These are phyloP conservation scores for Heterotis niloticus DNA, from an alignment of 2,113 vertebrate genomes.

Conservation along the genomic window DNA sequence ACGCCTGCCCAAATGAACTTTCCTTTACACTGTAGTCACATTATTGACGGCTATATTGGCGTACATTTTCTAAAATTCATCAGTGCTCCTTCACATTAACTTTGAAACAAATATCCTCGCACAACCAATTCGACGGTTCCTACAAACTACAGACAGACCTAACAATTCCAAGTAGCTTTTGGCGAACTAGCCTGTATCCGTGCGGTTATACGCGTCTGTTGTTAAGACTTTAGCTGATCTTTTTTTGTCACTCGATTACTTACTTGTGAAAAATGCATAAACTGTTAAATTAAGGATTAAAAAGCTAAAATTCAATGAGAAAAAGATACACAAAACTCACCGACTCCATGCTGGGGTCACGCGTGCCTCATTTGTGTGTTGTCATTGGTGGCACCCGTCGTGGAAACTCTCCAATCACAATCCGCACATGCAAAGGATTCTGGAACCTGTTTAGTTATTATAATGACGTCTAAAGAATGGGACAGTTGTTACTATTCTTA, in stretches of 20 bases:
- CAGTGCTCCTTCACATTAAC: too few relatives aligned
- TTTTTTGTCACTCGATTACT: background rate
- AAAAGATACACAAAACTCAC: background rate
- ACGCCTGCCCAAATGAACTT: too few relatives aligned
- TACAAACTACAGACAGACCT: too few relatives aligned
- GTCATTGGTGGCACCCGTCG: background rate
- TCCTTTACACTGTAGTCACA: too few relatives aligned
- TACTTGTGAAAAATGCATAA: too few relatives aligned
- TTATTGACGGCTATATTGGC: too few relatives aligned
- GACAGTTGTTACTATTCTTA: too few relatives aligned
- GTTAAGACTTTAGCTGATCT: background rate
- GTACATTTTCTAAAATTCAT: too few relatives aligned
- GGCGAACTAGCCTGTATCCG: background rate
- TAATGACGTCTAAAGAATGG: background rate
- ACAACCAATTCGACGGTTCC: too few relatives aligned
- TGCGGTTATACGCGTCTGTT: background rate
- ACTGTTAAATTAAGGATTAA: too few relatives aligned
- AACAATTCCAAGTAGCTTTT: background rate
- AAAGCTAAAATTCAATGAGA: background rate
- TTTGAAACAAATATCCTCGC: too few relatives aligned
- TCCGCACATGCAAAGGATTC: background rate
- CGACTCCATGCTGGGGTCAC: constrained; percentile 6
- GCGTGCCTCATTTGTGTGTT: background rate
- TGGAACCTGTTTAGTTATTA: background rate
- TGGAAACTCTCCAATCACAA: constrained; percentile 8